Evolutionary conservation across 2,113 vertebrate genomes (phyloP), one percentile per base, ranked within the genome.

Genomic region (Riparia riparia): DNA sequence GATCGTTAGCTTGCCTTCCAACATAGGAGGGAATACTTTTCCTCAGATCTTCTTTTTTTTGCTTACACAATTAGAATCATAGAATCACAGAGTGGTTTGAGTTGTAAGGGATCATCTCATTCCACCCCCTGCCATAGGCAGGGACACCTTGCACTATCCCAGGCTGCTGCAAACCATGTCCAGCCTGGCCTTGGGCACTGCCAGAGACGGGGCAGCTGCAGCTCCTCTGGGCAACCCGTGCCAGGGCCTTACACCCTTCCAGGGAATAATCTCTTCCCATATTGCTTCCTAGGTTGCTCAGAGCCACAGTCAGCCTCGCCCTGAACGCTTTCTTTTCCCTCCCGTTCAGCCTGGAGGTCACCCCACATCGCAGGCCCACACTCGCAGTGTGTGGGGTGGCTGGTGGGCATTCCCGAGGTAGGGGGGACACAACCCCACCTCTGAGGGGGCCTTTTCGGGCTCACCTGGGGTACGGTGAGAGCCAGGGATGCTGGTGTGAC

Each of bases 31-130:
- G 22, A 6, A 34, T 25, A 10, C 14, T 14, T 68, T 86, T 32
- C 25, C 20, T 31, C 28, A 76, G 28, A 29, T 18, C 12, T 2
- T 37, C 4, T 0, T 0, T 66, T 66, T 53, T 0, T 1, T 49
- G 2, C 28, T 54, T 28, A 41, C 18, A 56, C 24, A 56, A 29
- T 41, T 34, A 34, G 19, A 49, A 80, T 49, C 7, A 49, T 71
- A 56, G 60, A 68, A 42, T 41, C 14, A 31, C n/a, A 71, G 29
- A 34, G 16, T 31, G 25, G 25, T 57, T 57, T 34, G 31, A 29
- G 42, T 64, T 31, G 20, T 42, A 34, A 80, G 25, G 20, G 57
- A 42, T 19, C 10, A 41, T 12, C 9, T 20, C 14, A 29, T 47
- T 5, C 41, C 24, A 54, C 0, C 12, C 39, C n/a, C 28, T 54